Evolutionary conservation across 2,888 invertebrate genomes (phyloP).

Genomic region (Smittia aterrima): DNA sequence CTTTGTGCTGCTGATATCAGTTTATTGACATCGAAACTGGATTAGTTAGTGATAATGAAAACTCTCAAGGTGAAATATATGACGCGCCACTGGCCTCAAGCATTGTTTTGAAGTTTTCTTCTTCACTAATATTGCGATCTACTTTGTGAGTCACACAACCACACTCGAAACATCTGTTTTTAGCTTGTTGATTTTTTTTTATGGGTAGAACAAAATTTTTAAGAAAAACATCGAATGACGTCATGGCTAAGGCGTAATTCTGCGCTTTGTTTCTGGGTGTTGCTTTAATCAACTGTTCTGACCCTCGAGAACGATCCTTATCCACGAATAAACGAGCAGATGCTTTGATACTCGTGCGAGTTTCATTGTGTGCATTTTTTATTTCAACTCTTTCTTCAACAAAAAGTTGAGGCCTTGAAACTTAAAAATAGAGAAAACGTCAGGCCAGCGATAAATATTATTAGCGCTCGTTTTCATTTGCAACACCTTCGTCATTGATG

Average conservation of each 20-base stretch:
- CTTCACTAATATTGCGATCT: too few relatives aligned
- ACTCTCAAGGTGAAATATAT: background rate
- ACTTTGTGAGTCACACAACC: background rate
- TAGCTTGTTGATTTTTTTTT: background rate
- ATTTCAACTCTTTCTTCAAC: background rate
- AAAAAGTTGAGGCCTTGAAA: slow-evolving; percentile 22
- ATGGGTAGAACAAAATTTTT: background rate
- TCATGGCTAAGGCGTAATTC: too few relatives aligned
- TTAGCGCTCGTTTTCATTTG: background rate
- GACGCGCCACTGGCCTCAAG: background rate
- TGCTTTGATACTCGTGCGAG: background rate
- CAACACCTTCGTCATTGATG: background rate
- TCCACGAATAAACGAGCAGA: background rate
- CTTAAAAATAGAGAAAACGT: slow-evolving; percentile 25
- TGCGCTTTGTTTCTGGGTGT: background rate
- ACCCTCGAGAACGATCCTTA: background rate
- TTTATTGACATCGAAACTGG: background rate
- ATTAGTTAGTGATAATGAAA: background rate
- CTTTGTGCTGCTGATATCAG: background rate
- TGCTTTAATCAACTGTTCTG: background rate
- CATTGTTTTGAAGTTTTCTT: background rate
- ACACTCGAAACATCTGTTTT: slow-evolving; percentile 6
- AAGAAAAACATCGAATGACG: background rate
- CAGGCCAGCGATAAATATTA: background rate
- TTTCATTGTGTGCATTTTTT: slow-evolving; percentile 2